Base-by-base conservation (phyloP, 1,140 invertebrate genomes). In the Brachionus asplanchnoidis region DNA sequence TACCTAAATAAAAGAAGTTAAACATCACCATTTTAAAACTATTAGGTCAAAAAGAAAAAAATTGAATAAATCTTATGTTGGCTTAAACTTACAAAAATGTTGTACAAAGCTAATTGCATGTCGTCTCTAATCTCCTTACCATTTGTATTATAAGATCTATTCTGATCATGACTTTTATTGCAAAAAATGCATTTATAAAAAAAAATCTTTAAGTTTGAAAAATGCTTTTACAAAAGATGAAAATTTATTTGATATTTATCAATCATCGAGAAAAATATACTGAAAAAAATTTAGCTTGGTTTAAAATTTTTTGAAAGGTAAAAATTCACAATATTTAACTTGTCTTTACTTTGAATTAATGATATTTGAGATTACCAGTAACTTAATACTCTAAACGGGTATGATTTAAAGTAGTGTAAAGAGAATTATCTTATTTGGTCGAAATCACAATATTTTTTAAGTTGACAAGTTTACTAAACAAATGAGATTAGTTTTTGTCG, bases 381-480 rank as follows among this genome's bases (percentile, higher is more conserved):
- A 73, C 32, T 46, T 73, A 73, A 73, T 73, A 73, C 17, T 42
- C 68, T 73, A 73, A 68, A 44, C n/a, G 68, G 9, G 17, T 73
- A 73, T 73, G 68, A 73, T 73, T 42, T 73, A 17, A 60, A 42
- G 32, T 73, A 73, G 32, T 73, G 32, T 40, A n/a, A 73, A 42
- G 17, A 42, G 68, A 73, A 73, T 73, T 73, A 73, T 73, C 36
- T 73, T 40, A 40, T 73, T 40, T 40, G 40, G 68, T 20, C 44
- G n/a, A 73, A 73, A 73, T 73, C 36, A 73, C 40, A n/a, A 20
- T 42, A 42, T 8, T 73, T 73, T 42, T 20, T 20, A 73, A 73
- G 14, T 40, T 73, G 68, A 40, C 28, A 73, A 73, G 68, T 73
- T 70, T 70, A 70, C 66, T 20, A 66, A 28, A 32, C n/a, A 68